Base-by-base conservation (phyloP, 1,140 invertebrate species). In the Ephestia elutella region DNA sequence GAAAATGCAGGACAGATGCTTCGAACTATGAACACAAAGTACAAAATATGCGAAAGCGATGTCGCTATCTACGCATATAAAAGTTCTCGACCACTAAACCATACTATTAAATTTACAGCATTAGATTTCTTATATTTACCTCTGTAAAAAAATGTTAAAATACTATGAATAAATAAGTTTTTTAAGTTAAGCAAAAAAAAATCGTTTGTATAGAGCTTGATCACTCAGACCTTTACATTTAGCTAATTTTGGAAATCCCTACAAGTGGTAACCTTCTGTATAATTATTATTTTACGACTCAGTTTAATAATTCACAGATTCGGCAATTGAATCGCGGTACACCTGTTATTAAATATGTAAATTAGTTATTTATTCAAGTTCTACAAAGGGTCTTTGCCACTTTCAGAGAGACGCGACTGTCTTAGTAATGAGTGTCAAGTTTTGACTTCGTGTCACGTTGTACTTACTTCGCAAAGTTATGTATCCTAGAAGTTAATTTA, bases 321-420 rank as follows among this genome's bases (percentile, higher is more conserved):
- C 59, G 69, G 76, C 80, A 83, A 81, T 83, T 80, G 78, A 76
- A 81, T 81, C 71, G 68, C 73, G 77, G 78, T 82, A 82, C 78
- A 82, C 78, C 80, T 81, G 78, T 78, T 72, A 83, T 83, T 83
- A 83, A 80, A 79, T 78, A 83, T 83, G 80, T 65, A 81, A 81
- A 83, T 83, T 74, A 81, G 80, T 83, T 83, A 83, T 83, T 81
- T 83, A 83, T 83, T 81, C 80, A 81, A 75, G 69, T 63, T 55
- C 65, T 66, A 73, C 73, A 78, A 79, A 72, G 78, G 76, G 77
- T 68, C 50, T 53, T 53, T 53, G 20, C 21, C 19, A 53, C 50
- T 53, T 53, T 53, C 20, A 8, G 10, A 53, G 50, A 20, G 20
- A 25, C 50, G 38, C 19, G 38, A 15, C 13, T 15, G 55, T 44